A percentile compares a stretch with the other conserved stretches of the same genome.
These are phyloP conservation scores for Teleogryllus occipitalis DNA, from an alignment of 1,140 invertebrate species.

Conservation along the genomic window DNA sequence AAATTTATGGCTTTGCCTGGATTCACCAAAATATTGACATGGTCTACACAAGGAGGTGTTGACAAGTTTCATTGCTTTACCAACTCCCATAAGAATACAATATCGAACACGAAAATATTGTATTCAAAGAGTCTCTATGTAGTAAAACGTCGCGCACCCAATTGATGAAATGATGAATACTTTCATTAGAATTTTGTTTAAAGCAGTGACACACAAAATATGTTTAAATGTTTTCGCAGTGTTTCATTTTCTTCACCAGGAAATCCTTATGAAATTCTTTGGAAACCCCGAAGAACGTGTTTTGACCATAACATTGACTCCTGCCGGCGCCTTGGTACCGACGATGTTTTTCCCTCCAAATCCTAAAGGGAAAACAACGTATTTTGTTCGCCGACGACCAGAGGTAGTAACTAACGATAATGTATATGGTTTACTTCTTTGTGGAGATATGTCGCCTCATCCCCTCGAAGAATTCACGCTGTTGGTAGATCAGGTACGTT, in stretches of 20 bases:
- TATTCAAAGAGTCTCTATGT: no score
- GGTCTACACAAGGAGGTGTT: no score
- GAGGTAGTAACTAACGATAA: constrained; percentile 48
- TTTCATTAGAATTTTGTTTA: no score
- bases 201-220: no score
- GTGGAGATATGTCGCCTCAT: constrained; percentile 70
- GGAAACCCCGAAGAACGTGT: constrained; percentile 44
- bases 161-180: no score
- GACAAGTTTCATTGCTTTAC: no score
- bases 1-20: no score
- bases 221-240: neutral
- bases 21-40: no score
- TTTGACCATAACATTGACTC: constrained; percentile 45
- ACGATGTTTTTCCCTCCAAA: constrained; percentile 35
- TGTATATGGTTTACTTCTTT: constrained; percentile 51
- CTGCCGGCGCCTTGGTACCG: constrained; percentile 38
- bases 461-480: constrained; percentile 68
- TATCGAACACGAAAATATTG: no score
- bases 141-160: no score
- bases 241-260: constrained; percentile 32
- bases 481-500: constrained; percentile 64
- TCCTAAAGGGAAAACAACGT: constrained; percentile 48
- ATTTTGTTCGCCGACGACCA: constrained; percentile 53
- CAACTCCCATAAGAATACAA: no score
- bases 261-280: constrained; percentile 52